These are phyloP conservation scores for Andricus grossulariae DNA, from an alignment of 1,140 invertebrate genomes.

Conservation along the genomic window DNA sequence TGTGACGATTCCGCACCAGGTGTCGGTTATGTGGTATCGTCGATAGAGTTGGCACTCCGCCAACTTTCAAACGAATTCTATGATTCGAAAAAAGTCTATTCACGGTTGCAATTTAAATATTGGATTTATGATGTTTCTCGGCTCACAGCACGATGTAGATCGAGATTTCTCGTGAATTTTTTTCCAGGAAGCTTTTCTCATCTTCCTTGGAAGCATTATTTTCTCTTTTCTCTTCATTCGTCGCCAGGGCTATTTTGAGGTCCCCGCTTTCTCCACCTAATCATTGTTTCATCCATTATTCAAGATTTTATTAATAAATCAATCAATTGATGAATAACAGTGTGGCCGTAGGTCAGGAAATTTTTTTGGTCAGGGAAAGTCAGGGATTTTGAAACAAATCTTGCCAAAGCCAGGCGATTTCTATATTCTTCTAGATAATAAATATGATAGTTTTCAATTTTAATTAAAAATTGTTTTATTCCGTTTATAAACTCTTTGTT, in stretches of 20 bases:
- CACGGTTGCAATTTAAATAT: neutral
- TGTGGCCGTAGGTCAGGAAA: no score
- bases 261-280: neutral
- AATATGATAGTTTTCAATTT: no score
- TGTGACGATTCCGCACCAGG: slow-evolving; percentile 23
- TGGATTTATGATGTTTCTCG: neutral
- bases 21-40: slow-evolving; percentile 24
- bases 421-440: no score
- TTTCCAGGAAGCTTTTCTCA: neutral
- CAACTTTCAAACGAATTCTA: slow-evolving; percentile 3
- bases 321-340: no score
- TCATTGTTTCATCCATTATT: neutral
- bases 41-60: slow-evolving; percentile 9
- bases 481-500: no score
- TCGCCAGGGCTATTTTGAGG: neutral
- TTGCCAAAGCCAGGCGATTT: no score
- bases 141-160: neutral
- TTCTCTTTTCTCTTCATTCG: neutral
- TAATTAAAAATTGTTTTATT: no score
- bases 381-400: no score
- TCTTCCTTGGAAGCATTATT: neutral
- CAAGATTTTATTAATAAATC: no score
- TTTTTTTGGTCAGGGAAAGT: no score
- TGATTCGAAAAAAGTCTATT: neutral
- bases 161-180: neutral